Evolutionary conservation across 1,140 invertebrate genomes (phyloP).

Genomic region (Aphidius gifuensis): DNA sequence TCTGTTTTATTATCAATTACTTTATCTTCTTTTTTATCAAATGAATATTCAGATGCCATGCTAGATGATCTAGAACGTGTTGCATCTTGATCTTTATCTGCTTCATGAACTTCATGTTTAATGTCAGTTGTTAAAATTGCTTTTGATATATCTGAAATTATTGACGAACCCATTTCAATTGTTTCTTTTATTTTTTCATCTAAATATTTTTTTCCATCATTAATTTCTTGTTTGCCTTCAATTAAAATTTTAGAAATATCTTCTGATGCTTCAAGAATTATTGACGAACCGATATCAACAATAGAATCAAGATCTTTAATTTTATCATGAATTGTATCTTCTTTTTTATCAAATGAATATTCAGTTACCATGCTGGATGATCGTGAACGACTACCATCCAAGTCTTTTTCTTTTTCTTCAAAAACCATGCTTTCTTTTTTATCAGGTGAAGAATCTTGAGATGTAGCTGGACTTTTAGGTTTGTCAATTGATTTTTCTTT

Average conservation of each 20-base stretch:
- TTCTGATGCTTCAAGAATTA: no score
- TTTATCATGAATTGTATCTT: slow-evolving; percentile 12
- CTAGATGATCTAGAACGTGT: slow-evolving; percentile 30
- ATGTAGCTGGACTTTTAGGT: not conserved
- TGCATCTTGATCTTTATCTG: slow-evolving; percentile 9
- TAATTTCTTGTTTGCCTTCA: no score
- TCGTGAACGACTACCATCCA: no score
- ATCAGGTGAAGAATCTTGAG: no score
- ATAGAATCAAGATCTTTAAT: not conserved
- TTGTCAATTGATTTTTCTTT: not conserved
- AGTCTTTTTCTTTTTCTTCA: not conserved
- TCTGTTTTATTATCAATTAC: not conserved
- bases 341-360: not conserved
- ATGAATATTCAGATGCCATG: slow-evolving; percentile 18
- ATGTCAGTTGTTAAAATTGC: no score
- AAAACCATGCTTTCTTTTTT: not conserved
- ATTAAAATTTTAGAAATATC: not conserved
- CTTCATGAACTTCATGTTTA: not conserved
- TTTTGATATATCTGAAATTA: no score
- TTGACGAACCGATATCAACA: not conserved
- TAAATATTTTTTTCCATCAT: not conserved
- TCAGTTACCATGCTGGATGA: not conserved
- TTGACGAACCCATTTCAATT: no score
- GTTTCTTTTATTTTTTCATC: no score
- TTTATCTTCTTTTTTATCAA: slow-evolving; percentile 3